Evolutionary conservation across 2,888 invertebrate genomes (phyloP).

Genomic region (Epirrita christyi): DNA sequence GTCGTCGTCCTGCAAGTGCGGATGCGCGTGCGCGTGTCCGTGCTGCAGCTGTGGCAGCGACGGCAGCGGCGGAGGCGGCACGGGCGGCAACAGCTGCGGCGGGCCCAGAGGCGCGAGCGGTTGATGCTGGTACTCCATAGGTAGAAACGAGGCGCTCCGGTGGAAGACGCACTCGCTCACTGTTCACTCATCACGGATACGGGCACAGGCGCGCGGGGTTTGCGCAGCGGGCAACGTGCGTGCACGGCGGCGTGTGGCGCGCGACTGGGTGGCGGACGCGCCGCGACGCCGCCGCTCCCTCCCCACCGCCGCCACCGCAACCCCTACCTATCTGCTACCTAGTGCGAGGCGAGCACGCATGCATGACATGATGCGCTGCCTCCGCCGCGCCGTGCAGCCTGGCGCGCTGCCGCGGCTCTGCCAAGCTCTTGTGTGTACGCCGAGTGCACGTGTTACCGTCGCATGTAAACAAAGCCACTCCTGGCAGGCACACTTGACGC

Average conservation of each 20-base stretch:
- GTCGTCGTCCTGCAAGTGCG: constrained; percentile 85
- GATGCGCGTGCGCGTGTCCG: constrained; percentile 60
- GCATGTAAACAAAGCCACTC: constrained; percentile 65
- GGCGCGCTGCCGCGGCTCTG: constrained; percentile 33
- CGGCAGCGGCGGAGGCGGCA: constrained; percentile 86
- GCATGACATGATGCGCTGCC: constrained; percentile 1
- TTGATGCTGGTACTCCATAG: constrained; percentile 82
- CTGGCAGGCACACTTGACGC: constrained; percentile 41
- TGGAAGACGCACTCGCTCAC: constrained; percentile 60
- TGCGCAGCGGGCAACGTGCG: constrained; percentile 55
- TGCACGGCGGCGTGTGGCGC: constrained; percentile 61
- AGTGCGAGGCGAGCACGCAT: constrained; percentile 23
- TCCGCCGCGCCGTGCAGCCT: constrained; percentile 36
- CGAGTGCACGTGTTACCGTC: constrained; percentile 57
- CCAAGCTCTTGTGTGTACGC: background rate
- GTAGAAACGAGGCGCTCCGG: constrained; percentile 56
- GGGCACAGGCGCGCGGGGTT: constrained; percentile 55
- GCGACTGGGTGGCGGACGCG: constrained; percentile 50
- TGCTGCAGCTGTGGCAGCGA: constrained; percentile 87
- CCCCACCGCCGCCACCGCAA: constrained; percentile 40
- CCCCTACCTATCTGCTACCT: constrained; percentile 40
- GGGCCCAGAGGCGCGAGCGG: constrained; percentile 86
- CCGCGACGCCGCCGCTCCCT: constrained; percentile 43
- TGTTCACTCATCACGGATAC: constrained; percentile 71
- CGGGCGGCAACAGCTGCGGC: constrained; percentile 85